Conservation (phyloP, 2,113 vertebrate genomes). For the Aegotheles bennettii region DNA sequence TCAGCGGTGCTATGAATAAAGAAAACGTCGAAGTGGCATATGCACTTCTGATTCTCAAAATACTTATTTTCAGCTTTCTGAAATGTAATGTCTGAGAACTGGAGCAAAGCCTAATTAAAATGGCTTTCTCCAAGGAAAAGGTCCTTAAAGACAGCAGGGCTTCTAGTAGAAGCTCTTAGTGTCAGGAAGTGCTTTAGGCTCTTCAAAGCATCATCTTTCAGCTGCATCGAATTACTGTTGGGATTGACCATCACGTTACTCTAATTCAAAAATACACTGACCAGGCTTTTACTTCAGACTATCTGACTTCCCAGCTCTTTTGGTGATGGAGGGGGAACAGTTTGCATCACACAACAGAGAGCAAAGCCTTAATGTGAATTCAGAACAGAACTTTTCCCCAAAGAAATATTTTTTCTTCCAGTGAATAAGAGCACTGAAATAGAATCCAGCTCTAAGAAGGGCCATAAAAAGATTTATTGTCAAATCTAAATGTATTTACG, state of each 20-base stretch:
- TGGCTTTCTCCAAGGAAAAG: not conserved
- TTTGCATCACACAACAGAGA: not conserved
- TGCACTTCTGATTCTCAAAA: not conserved
- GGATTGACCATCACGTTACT: not conserved
- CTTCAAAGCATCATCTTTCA: not conserved
- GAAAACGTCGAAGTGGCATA: not conserved
- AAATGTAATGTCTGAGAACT: not conserved
- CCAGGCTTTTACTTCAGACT: not conserved
- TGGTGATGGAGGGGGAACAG: not conserved
- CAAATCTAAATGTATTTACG: not conserved
- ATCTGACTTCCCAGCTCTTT: not conserved
- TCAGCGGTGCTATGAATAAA: not conserved
- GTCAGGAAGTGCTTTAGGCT: not conserved
- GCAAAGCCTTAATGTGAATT: not conserved
- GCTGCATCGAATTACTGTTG: not conserved
- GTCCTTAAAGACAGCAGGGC: not conserved
- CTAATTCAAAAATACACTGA: not conserved
- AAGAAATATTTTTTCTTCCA: not conserved
- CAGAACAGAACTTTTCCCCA: not conserved
- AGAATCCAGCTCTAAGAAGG: not conserved
- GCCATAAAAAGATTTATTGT: not conserved
- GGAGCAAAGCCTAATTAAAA: slow-evolving; percentile 1
- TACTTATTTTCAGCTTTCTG: not conserved
- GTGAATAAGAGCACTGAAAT: not conserved
- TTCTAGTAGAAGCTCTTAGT: not conserved